Evolutionary conservation across 1,140 invertebrate species (phyloP).

Genomic region (Camponotus pennsylvanicus): DNA sequence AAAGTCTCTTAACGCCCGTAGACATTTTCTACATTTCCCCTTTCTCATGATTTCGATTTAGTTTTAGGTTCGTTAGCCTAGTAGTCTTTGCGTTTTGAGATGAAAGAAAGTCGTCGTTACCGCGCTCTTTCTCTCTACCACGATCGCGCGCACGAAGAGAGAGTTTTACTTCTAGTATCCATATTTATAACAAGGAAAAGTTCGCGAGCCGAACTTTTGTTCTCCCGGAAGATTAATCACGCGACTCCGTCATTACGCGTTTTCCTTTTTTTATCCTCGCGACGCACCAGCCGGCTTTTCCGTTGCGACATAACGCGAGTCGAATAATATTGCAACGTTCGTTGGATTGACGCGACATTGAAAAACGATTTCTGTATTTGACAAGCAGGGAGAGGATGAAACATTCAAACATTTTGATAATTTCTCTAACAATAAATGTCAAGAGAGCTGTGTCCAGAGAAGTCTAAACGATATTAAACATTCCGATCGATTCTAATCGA

Average conservation of each 20-base stretch:
- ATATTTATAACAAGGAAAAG: constrained; percentile 61
- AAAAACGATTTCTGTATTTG: constrained; percentile 17
- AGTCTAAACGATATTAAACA: background rate
- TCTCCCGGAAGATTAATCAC: constrained; percentile 58
- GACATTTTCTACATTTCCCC: constrained; percentile 31
- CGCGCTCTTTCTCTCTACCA: constrained; percentile 17
- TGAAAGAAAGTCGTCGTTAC: constrained; percentile 38
- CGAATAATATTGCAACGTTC: constrained; percentile 28
- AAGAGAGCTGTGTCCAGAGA: background rate
- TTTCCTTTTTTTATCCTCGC: background rate
- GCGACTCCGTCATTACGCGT: constrained; percentile 44
- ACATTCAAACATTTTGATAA: background rate
- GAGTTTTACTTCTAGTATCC: constrained; percentile 45
- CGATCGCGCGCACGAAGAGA: background rate
- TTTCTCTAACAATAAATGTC: background rate
- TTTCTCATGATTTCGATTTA: constrained; percentile 9
- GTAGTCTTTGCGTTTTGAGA: background rate
- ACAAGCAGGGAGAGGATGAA: background rate
- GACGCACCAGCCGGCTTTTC: background rate
- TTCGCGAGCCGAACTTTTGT: constrained; percentile 51
- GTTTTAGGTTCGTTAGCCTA: constrained; percentile 54
- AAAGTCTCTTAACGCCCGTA: constrained; percentile 55
- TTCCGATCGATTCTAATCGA: background rate
- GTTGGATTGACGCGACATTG: background rate
- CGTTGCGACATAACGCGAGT: constrained; percentile 13